Base-by-base conservation (phyloP, 2,113 vertebrate species). In the Asarcornis scutulata region DNA sequence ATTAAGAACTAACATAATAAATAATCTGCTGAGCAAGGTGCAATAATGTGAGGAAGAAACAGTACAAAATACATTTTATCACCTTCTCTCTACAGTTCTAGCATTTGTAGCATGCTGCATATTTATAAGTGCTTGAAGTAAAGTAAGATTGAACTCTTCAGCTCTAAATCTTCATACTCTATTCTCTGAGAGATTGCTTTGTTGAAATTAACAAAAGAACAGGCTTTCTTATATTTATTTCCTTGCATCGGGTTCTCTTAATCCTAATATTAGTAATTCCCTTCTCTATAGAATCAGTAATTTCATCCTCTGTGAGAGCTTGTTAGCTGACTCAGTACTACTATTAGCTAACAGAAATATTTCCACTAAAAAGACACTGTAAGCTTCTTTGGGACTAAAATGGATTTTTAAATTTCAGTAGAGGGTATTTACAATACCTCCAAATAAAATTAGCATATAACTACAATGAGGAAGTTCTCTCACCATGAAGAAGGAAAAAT, bases 1-100 rank as follows among this genome's bases (percentile, higher is more conserved):
- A 95, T 53, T 92, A 89, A 89, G 74, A 93, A 58, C 73, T 77
- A 73, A 79, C 60, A 66, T 18, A 75, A 93, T 94, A 93, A 96
- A 96, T 95, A 78, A 91, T 82, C 66, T 85, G 60, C 64, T 34
- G 77, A 91, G 80, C 36, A 78, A 88, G 79, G 88, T 53, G 48
- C 83, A 93, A 72, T 82, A 87, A 62, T 32, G 50, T 0, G 36
- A 84, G 77, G 71, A 86, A 71, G 52, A 91, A 91, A n/a, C 27
- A 82, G 69, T 42, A 71, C 38, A 66, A 94, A 96, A 75, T 29
- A 77, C 59, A 50, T 93, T 95, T 94, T 83, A 85, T 68, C 69
- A 73, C 44, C 74, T 86, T 16, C 52, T 77, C 58, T 2, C 48
- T 76, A 31, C 31, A 42, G 44, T 48, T 53, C 26, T n/a, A 84